Conservation (phyloP, 2,888 invertebrate genomes). For the Drosophila anomelani region DNA sequence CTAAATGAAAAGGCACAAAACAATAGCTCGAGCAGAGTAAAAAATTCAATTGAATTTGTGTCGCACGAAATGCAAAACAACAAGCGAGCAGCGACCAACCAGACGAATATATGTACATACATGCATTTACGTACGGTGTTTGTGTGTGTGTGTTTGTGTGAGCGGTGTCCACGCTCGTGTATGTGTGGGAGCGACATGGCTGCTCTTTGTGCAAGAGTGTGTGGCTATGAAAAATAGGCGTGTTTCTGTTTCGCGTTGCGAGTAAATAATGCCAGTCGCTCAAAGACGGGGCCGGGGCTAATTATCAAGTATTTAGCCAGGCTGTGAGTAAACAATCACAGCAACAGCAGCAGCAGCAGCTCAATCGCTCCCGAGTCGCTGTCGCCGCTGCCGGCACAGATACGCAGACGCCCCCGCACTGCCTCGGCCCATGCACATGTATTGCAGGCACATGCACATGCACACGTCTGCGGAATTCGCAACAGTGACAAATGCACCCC, state of each 20-base stretch:
- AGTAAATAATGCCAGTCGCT: slow-evolving; percentile 60
- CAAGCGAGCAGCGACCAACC: slow-evolving; percentile 54
- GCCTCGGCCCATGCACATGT: slow-evolving; percentile 3
- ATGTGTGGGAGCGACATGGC: slow-evolving; percentile 69
- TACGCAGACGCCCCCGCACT: slow-evolving; percentile 28
- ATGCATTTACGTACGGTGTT: slow-evolving; percentile 41
- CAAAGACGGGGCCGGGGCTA: slow-evolving; percentile 18
- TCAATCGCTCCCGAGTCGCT: slow-evolving; percentile 7
- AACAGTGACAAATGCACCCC: slow-evolving; percentile 37
- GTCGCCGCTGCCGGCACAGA: slow-evolving; percentile 24
- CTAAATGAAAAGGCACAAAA: slow-evolving; percentile 39
- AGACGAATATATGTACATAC: slow-evolving; percentile 25
- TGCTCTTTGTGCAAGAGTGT: slow-evolving; percentile 53
- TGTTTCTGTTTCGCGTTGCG: slow-evolving; percentile 59
- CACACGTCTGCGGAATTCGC: slow-evolving; percentile 16
- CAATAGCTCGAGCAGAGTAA: slow-evolving; percentile 46
- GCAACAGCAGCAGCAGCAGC: background rate
- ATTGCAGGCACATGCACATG: background rate
- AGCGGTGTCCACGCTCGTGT: slow-evolving; percentile 22
- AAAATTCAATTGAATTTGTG: slow-evolving; percentile 49
- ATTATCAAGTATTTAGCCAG: slow-evolving; percentile 28
- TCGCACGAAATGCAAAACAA: slow-evolving; percentile 69
- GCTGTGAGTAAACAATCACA: slow-evolving; percentile 32
- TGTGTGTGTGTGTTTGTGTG: slow-evolving; percentile 2
- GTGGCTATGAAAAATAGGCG: slow-evolving; percentile 71